Percentiles rank a stretch among this genome's conserved stretches.
These are phyloP conservation scores for Muntiacus reevesi DNA, from an alignment of 2,113 vertebrate genomes.

Conservation along the genomic window DNA sequence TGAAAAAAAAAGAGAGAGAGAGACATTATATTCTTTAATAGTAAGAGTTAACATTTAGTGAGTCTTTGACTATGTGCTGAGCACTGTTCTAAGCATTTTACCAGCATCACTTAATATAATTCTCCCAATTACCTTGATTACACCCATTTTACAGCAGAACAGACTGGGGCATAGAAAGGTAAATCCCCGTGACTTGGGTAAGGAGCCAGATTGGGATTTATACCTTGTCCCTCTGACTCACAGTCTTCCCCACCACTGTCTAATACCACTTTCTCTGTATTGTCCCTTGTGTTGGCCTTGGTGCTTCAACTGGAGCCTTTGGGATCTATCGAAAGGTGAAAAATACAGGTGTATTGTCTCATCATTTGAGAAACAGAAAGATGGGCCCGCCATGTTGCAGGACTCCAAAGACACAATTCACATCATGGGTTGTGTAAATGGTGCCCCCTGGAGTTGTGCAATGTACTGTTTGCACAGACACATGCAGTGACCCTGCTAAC, in stretches of 20 bases:
- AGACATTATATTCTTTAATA: neutral
- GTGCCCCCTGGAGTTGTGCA: neutral
- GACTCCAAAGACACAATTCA: neutral
- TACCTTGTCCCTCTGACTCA: neutral
- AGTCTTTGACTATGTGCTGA: neutral
- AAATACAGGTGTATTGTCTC: neutral
- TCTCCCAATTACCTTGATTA: neutral
- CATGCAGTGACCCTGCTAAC: neutral
- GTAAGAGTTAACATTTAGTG: neutral
- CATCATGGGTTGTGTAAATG: neutral
- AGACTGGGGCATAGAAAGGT: neutral
- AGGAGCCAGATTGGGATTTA: neutral
- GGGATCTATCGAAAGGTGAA: neutral
- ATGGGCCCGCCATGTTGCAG: neutral
- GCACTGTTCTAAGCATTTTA: neutral
- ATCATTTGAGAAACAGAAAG: slow-evolving; percentile 23
- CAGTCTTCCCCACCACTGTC: neutral
- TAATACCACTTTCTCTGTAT: neutral
- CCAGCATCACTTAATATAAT: neutral
- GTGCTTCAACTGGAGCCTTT: neutral
- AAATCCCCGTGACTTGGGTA: neutral
- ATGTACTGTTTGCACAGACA: accelerated
- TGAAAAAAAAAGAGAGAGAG: neutral
- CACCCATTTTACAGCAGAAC: neutral
- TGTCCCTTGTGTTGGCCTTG: neutral